Conservation (phyloP, 2,113 vertebrate genomes). For the Proterorhinus semilunaris region DNA sequence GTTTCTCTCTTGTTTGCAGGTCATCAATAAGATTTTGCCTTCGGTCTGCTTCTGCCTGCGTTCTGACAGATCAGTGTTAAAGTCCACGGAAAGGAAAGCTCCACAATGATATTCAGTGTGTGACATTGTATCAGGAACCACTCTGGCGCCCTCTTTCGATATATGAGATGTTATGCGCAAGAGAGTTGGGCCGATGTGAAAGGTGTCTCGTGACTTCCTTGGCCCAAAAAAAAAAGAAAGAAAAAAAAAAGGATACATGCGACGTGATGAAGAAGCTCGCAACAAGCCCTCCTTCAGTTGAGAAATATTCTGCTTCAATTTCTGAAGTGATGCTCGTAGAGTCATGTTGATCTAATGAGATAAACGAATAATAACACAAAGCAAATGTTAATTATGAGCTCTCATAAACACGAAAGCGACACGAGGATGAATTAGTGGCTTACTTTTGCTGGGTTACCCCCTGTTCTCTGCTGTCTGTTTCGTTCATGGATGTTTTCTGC, state of each 20-base stretch:
- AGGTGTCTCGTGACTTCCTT: slow-evolving; percentile 26
- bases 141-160: slow-evolving; percentile 63
- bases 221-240: slow-evolving; percentile 36
- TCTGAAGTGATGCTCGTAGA: slow-evolving; percentile 86
- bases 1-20: slow-evolving; percentile 87
- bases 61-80: slow-evolving; percentile 75
- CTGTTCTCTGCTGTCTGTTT: slow-evolving; percentile 84
- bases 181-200: background rate
- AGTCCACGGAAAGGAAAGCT: slow-evolving; percentile 17
- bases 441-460: slow-evolving; percentile 89
- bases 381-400: background rate
- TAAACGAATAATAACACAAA: slow-evolving; percentile 11
- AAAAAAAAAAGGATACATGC: slow-evolving; percentile 84
- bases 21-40: slow-evolving; percentile 93
- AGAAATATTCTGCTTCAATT: slow-evolving; percentile 85
- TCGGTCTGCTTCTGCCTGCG: slow-evolving; percentile 91
- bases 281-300: slow-evolving; percentile 87
- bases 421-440: background rate
- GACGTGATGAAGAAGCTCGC: slow-evolving; percentile 80
- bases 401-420: background rate
- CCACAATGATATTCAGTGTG: background rate
- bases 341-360: slow-evolving; percentile 84
- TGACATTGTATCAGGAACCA: slow-evolving; percentile 10
- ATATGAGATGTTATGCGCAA: slow-evolving; percentile 17
- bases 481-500: slow-evolving; percentile 91